Conservation (phyloP, 2,888 invertebrate genomes). For the Spisula solida region DNA sequence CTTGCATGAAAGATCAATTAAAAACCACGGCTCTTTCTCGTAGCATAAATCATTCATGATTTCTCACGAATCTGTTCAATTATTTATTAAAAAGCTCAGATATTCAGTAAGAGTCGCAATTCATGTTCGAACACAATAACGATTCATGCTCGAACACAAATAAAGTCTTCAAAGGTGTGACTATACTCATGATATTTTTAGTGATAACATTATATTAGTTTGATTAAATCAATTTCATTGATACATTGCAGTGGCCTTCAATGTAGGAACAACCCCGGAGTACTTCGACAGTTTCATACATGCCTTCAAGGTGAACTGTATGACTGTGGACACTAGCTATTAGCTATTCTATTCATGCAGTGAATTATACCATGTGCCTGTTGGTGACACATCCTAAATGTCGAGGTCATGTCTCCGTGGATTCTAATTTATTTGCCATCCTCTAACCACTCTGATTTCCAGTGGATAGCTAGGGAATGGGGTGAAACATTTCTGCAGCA, state of each 20-base stretch:
- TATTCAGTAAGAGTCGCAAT: no score
- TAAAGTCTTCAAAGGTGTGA: not conserved
- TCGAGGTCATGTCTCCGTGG: not conserved
- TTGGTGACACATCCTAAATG: conserved; percentile 16
- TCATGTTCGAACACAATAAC: not conserved
- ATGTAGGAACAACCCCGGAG: not conserved
- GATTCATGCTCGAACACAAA: not conserved
- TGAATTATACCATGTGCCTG: not conserved
- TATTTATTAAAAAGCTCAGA: conserved; percentile 20
- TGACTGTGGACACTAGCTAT: not conserved
- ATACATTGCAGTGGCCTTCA: not conserved
- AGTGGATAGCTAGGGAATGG: not conserved
- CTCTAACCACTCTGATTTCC: not conserved
- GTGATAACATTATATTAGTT: not conserved
- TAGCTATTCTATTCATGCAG: not conserved
- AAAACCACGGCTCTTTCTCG: not conserved
- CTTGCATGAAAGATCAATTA: conserved; percentile 37
- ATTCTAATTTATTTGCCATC: not conserved
- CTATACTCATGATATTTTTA: not conserved
- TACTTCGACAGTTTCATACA: not conserved
- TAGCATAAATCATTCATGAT: conserved; percentile 33
- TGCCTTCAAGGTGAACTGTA: not conserved
- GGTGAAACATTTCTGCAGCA: not conserved
- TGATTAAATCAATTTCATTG: not conserved
- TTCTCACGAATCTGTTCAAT: conserved; percentile 35